These are phyloP conservation scores for Ochropacha duplaris DNA, from an alignment of 2,888 invertebrate species.

Conservation along the genomic window DNA sequence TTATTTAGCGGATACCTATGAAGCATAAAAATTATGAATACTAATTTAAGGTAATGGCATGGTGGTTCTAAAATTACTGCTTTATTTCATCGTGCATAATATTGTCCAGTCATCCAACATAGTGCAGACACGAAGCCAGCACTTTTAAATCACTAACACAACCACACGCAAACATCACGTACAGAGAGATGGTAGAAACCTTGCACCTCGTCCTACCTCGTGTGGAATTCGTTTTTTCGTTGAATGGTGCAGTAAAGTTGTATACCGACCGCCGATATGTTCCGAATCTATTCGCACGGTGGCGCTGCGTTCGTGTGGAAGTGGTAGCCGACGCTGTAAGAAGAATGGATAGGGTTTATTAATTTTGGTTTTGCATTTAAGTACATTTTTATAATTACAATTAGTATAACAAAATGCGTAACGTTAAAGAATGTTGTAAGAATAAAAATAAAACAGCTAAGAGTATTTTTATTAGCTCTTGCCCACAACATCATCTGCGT, in stretches of 20 bases:
- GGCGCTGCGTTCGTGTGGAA: conserved; percentile 27
- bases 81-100: neutral
- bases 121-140: neutral
- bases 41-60: too few relatives aligned
- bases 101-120: neutral
- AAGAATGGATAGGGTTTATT: neutral
- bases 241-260: conserved; percentile 25
- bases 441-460: too few relatives aligned
- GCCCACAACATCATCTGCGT: too few relatives aligned
- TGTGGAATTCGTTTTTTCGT: conserved; percentile 31
- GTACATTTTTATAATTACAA: too few relatives aligned
- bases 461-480: too few relatives aligned
- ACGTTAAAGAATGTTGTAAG: too few relatives aligned
- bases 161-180: conserved; percentile 7
- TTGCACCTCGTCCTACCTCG: conserved; percentile 22
- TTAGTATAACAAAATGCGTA: too few relatives aligned
- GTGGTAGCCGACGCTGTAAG: conserved; percentile 1
- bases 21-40: too few relatives aligned
- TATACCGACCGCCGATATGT: conserved; percentile 34
- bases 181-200: conserved; percentile 12
- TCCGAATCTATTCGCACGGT: conserved; percentile 38
- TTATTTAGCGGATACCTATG: too few relatives aligned
- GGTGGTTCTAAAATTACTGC: too few relatives aligned
- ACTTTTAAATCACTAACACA: conserved; percentile 4
- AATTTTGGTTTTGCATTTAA: too few relatives aligned